Evolutionary conservation across 2,888 invertebrate genomes (phyloP).

Genomic region (Orthosia cruda): DNA sequence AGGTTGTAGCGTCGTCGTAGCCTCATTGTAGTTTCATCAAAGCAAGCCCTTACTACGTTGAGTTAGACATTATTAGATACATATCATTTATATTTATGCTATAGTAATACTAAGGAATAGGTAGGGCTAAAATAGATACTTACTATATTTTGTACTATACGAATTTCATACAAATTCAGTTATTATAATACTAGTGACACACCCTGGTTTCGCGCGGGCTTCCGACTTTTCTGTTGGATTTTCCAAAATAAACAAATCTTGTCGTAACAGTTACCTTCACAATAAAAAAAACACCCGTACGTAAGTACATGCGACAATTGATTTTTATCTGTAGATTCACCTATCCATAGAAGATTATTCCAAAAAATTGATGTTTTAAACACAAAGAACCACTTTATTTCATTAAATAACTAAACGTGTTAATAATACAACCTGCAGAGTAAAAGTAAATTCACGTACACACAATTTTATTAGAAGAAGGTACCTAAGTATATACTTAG

Average conservation of each 20-base stretch:
- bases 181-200: neutral
- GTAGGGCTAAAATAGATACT: no score
- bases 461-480: neutral
- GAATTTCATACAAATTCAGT: neutral
- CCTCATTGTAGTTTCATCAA: neutral
- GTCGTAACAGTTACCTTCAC: no score
- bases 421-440: neutral
- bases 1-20: neutral
- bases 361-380: neutral
- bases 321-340: no score
- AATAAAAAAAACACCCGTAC: no score
- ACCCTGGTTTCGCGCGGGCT: no score
- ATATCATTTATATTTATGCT: neutral
- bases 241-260: no score
- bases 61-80: neutral
- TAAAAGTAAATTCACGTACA: constrained; percentile 7
- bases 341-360: neutral
- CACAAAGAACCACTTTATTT: neutral
- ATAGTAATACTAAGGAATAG: neutral
- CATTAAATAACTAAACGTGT: neutral
- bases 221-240: no score
- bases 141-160: no score
- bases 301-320: no score
- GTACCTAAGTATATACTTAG: neutral
- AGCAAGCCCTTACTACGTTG: neutral